phyloP scores from a whole-genome alignment of 2,113 vertebrate genomes.

The Onychorhynchus coronatus region DNA sequence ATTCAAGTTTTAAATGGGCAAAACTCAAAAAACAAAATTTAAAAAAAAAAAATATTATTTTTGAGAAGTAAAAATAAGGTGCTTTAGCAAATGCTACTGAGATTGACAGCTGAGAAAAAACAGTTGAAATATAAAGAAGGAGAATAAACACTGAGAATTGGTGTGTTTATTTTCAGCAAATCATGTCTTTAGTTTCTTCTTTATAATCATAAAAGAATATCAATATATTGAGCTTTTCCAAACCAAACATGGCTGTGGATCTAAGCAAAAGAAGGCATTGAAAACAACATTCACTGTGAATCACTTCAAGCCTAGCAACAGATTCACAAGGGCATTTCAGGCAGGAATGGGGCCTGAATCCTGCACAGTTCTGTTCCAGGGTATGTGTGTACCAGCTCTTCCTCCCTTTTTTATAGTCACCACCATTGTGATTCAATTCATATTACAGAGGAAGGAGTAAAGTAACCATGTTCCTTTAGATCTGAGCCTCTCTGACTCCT shows the following conservation, averaged over 20 bases:
- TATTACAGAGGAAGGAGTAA: neutral
- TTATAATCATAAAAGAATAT: neutral
- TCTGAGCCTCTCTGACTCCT: neutral
- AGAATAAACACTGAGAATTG: neutral
- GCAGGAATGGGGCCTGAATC: neutral
- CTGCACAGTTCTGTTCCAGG: neutral
- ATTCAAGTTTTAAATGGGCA: neutral
- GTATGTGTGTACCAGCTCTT: fast-evolving
- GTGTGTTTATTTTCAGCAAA: neutral
- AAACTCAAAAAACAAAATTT: neutral
- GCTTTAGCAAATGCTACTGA: neutral
- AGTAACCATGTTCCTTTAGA: neutral
- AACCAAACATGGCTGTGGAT: neutral
- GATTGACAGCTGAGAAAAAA: neutral
- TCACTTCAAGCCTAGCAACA: neutral
- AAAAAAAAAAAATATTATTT: neutral
- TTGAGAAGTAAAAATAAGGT: neutral
- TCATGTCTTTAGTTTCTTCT: neutral
- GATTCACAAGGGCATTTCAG: neutral
- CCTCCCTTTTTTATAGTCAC: neutral
- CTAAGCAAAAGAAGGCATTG: neutral
- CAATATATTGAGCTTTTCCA: neutral
- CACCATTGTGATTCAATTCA: neutral
- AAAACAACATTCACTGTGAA: neutral
- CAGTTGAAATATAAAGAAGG: neutral